Base-by-base conservation (phyloP, 1,140 invertebrate genomes). In the Vanessa tameamea region DNA sequence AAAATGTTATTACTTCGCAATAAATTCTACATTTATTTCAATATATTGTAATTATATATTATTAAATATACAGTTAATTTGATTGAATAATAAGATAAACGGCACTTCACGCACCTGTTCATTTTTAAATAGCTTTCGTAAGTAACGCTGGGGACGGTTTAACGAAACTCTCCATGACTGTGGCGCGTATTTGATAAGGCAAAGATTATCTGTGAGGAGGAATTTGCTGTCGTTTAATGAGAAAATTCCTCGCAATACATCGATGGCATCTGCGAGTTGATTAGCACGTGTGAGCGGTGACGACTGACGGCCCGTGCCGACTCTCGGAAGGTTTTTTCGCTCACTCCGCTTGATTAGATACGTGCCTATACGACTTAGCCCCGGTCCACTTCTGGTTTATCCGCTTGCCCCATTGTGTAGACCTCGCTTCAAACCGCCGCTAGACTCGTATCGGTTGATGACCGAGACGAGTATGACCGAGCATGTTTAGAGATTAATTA, bases 211-310 rank as follows among this genome's bases (percentile, higher is more conserved):
- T 16, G 14, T 12, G 26, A 61, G 9, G 6, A 23, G 26, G 51
- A n/a, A 9, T 23, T 6, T 31, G 31, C 2, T 37, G 57, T 61
- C 57, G 57, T 37, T 16, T 61, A 61, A 61, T 61, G 57, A 61
- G 57, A 61, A 37, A 61, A 61, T 61, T 61, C 57, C 57, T 61
- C 57, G 57, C 57, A 12, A 61, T 31, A 37, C 57, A 23, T 61
- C 31, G 57, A 31, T 14, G 57, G 57, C 55, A 57, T 26, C 55
- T 57, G 55, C 16, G 55, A 2, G 23, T 26, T 57, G 55, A 57
- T 61, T 31, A 37, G 57, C 57, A 37, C 57, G 57, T 59, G 55
- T 26, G 57, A 26, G 57, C 37, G 37, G 37, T 43, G 37, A 43
- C 37, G 37, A 5, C 37, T 9, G 20, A 11, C 20, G 23, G 9